Conservation (phyloP, 1,140 invertebrate genomes). For the Philopotamus ludificatus region DNA sequence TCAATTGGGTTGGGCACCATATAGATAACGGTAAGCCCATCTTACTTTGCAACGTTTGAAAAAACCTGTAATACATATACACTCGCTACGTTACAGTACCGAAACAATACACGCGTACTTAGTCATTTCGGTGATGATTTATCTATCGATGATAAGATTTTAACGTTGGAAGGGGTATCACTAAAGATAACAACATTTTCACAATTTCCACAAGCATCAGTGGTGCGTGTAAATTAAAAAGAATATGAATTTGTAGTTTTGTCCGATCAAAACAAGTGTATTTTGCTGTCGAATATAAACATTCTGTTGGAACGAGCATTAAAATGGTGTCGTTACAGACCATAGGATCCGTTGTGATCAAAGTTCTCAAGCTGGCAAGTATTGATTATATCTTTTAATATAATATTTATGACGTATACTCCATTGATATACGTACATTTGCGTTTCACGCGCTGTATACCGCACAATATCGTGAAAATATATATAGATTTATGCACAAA, state of each 20-base stretch:
- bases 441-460: too few species aligned
- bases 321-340: conserved; percentile 73
- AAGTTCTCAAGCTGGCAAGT: conserved; percentile 77
- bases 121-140: conserved; percentile 2
- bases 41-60: not conserved
- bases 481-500: too few species aligned
- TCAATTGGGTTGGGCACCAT: not conserved
- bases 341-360: conserved; percentile 73
- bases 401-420: not conserved
- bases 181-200: not conserved
- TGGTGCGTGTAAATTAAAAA: not conserved
- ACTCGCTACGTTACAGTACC: not conserved
- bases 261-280: not conserved
- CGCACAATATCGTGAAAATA: too few species aligned
- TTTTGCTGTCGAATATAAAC: not conserved
- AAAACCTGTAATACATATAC: not conserved
- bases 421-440: not conserved
- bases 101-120: not conserved
- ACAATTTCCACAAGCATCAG: not conserved
- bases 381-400: not conserved
- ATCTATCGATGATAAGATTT: not conserved
- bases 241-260: not conserved
- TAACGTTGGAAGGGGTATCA: not conserved
- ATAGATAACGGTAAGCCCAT: not conserved
- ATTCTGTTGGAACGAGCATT: not conserved